Percentiles rank a stretch among this genome's conserved stretches.
Evolutionary conservation across 2,797 vertebrate genomes (phyloP).

Genomic region (Bucorvus abyssinicus): DNA sequence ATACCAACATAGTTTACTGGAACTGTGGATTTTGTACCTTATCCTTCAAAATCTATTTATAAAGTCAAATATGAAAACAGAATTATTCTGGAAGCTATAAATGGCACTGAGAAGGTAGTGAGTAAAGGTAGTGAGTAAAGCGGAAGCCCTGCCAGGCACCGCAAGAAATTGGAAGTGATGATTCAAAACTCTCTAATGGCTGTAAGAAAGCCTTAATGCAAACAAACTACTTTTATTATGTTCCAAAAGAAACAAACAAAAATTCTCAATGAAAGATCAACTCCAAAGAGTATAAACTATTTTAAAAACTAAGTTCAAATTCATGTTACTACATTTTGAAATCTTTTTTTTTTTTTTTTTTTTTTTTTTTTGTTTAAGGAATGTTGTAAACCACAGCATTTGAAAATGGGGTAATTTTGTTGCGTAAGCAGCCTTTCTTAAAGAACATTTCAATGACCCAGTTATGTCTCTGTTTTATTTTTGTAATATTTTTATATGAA

Average conservation of each 20-base stretch:
- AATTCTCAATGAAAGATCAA: constrained; percentile 36
- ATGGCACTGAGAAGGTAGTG: neutral
- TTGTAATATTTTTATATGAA: constrained; percentile 71
- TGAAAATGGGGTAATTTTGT: constrained; percentile 44
- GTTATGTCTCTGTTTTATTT: constrained; percentile 75
- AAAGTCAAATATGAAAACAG: neutral
- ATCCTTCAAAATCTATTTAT: neutral
- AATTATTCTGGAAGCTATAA: constrained; percentile 2
- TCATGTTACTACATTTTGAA: constrained; percentile 35
- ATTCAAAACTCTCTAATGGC: constrained; percentile 7
- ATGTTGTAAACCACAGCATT: constrained; percentile 30
- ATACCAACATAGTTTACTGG: neutral
- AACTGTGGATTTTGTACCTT: neutral
- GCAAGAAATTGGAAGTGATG: constrained; percentile 13
- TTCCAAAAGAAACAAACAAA: constrained; percentile 23
- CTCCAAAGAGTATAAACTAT: constrained; percentile 25
- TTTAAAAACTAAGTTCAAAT: constrained; percentile 45
- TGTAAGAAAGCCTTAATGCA: constrained; percentile 16
- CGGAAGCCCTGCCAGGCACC: neutral
- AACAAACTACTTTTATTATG: neutral
- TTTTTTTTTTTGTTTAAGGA: neutral
- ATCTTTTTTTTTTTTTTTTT: neutral
- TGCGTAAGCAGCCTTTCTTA: constrained; percentile 58
- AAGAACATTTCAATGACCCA: constrained; percentile 71
- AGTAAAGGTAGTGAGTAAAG: neutral